Percentiles rank a stretch among this genome's conserved stretches.
These are phyloP conservation scores for Diplazon laetatorius DNA, from an alignment of 2,888 invertebrate species.

Conservation along the genomic window DNA sequence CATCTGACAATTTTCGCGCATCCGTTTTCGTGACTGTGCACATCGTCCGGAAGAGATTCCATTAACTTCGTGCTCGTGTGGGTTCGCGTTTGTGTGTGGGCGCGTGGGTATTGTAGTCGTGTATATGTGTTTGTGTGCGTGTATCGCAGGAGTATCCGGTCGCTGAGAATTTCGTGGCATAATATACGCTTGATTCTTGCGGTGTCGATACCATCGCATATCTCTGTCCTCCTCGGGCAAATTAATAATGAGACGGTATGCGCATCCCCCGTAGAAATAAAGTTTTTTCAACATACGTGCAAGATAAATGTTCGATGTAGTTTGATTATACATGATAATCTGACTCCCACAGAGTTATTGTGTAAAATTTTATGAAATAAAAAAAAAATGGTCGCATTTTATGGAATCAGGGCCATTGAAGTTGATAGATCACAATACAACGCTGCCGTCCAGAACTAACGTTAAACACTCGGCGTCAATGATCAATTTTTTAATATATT, in stretches of 20 bases:
- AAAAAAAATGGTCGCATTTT: no score
- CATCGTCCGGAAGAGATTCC: not conserved
- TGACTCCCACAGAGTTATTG: no score
- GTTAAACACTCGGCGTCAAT: no score
- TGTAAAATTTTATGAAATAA: no score
- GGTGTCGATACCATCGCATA: not conserved
- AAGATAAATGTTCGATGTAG: no score
- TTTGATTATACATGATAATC: no score
- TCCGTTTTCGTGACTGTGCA: not conserved
- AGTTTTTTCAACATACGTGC: no score
- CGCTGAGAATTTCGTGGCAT: not conserved
- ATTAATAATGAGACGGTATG: constrained; percentile 8
- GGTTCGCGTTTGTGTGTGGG: not conserved
- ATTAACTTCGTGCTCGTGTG: not conserved
- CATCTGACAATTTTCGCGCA: constrained; percentile 37
- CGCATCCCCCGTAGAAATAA: no score
- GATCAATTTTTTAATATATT: no score
- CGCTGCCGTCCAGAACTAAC: no score
- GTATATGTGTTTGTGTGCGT: not conserved
- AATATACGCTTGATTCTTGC: not conserved
- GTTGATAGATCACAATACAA: no score
- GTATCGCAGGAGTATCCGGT: not conserved
- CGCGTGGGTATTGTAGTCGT: not conserved
- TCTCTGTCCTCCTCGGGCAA: not conserved
- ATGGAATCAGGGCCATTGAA: no score